Evolutionary conservation across 2,113 vertebrate species (phyloP).

Genomic region (Nothoprocta pentlandii): DNA sequence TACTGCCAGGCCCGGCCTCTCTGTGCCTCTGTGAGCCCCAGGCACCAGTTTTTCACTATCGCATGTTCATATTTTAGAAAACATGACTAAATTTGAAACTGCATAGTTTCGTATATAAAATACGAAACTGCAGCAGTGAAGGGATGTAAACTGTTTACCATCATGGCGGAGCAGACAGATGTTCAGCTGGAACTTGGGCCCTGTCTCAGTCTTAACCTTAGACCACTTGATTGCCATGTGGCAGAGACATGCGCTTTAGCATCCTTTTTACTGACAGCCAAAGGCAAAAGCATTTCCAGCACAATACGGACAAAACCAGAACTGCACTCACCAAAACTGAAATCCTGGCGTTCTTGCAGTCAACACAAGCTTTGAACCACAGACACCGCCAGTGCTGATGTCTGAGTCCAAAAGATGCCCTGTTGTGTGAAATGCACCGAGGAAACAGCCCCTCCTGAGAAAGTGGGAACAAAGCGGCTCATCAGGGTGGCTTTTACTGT

Average conservation of each 20-base stretch:
- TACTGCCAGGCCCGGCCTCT: background rate
- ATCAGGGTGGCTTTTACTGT: background rate
- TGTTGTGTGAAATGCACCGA: background rate
- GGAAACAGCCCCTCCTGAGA: background rate
- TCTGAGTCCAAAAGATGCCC: background rate
- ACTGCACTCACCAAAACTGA: background rate
- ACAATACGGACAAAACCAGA: background rate
- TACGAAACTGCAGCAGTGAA: background rate
- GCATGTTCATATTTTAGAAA: background rate
- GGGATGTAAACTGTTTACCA: background rate
- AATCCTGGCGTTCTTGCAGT: background rate
- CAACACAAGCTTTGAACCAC: background rate
- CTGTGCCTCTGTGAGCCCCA: accelerated
- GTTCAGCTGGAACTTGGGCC: background rate
- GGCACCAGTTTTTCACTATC: background rate
- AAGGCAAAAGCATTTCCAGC: background rate
- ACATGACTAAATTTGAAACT: background rate
- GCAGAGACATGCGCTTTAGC: background rate
- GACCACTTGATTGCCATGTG: background rate
- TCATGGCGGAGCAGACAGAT: background rate
- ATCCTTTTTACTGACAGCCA: background rate
- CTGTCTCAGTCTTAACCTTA: background rate
- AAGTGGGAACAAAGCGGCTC: background rate
- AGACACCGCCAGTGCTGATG: background rate
- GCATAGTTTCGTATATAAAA: background rate